These are phyloP conservation scores for Tetranychus urticae DNA, from an alignment of 1,140 invertebrate genomes.

Conservation along the genomic window DNA sequence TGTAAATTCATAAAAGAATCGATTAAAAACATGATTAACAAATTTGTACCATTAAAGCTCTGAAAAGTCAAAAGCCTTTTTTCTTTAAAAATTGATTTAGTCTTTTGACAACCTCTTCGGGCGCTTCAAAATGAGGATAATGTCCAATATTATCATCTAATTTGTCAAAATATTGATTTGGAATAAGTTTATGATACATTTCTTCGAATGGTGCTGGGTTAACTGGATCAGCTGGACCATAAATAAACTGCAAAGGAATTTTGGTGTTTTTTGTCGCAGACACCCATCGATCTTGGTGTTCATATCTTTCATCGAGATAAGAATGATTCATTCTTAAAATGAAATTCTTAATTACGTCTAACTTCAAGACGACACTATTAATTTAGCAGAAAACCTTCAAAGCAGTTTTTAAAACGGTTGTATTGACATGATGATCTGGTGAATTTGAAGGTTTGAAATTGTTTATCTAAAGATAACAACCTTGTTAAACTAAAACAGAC, in stretches of 20 bases:
- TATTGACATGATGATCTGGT: too few species aligned
- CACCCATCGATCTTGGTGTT: slow-evolving; percentile 18
- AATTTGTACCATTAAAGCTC: too few species aligned
- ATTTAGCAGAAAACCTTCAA: too few species aligned
- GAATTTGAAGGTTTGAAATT: too few species aligned
- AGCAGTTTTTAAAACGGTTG: too few species aligned
- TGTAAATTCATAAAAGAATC: too few species aligned
- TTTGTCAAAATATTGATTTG: slow-evolving; percentile 2
- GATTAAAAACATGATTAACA: too few species aligned
- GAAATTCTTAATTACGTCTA: too few species aligned
- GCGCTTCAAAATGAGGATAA: slow-evolving; percentile 12
- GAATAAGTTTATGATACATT: slow-evolving; percentile 13
- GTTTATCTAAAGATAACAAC: too few species aligned
- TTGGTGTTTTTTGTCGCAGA: slow-evolving; percentile 14
- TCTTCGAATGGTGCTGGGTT: slow-evolving; percentile 16
- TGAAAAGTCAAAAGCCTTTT: neutral
- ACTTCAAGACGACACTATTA: too few species aligned
- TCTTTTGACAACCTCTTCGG: slow-evolving; percentile 3
- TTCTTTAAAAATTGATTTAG: neutral
- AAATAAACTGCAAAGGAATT: slow-evolving; percentile 17
- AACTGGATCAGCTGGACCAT: slow-evolving; percentile 19
- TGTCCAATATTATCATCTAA: slow-evolving; percentile 10
- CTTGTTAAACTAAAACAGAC: too few species aligned
- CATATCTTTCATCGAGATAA: slow-evolving; percentile 11
- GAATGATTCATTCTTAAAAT: neutral